phyloP scores from a whole-genome alignment of 1,140 invertebrate genomes.

The Mamestra configurata region DNA sequence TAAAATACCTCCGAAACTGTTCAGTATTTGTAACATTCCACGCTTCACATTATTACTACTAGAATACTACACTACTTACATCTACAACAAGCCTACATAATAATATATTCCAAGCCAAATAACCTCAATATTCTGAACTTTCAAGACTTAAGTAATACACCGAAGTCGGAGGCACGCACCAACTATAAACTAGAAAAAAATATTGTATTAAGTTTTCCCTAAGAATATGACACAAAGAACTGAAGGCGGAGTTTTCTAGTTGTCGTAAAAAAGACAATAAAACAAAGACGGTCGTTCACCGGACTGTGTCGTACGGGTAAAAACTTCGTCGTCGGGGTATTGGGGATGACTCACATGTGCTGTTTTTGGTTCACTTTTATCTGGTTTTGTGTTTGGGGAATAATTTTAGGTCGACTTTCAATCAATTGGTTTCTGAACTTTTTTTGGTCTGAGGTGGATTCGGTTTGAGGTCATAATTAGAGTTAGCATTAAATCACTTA shows the following conservation, averaged over 20 bases:
- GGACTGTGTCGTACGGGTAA: conserved; percentile 30
- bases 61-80: neutral
- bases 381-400: neutral
- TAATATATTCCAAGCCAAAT: conserved; percentile 4
- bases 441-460: too few species aligned
- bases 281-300: conserved; percentile 29
- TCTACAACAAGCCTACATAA: too few species aligned
- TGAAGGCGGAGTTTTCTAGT: conserved; percentile 41
- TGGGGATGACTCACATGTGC: neutral
- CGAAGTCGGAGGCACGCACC: conserved; percentile 16
- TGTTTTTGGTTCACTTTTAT: neutral
- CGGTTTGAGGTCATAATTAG: too few species aligned
- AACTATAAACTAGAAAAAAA: conserved; percentile 48
- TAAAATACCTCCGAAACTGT: too few species aligned
- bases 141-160: neutral
- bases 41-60: too few species aligned
- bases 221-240: conserved; percentile 47
- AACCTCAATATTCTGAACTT: conserved; percentile 8
- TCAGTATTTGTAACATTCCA: too few species aligned
- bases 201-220: conserved; percentile 45
- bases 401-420: too few species aligned
- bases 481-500: too few species aligned
- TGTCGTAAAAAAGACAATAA: conserved; percentile 51
- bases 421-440: too few species aligned
- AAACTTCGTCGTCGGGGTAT: conserved; percentile 22